A percentile compares a stretch with the other conserved stretches of the same genome.
Conservation (phyloP, 1,140 invertebrate species). For the Pentalonia nigronervosa region DNA sequence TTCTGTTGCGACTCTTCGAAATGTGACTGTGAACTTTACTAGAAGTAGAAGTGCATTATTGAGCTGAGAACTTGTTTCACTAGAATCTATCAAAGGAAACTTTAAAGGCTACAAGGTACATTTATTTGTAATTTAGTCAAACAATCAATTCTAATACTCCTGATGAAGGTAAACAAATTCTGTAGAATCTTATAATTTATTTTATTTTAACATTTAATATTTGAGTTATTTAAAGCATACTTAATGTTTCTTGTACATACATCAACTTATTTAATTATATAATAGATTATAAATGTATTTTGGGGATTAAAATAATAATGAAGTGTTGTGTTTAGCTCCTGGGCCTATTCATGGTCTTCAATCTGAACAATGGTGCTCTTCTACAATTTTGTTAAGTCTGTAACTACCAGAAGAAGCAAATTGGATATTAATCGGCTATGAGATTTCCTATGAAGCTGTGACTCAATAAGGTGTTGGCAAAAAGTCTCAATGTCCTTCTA, state of each 20-base stretch:
- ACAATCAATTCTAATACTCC: conserved; percentile 85
- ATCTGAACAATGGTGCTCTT: conserved; percentile 85
- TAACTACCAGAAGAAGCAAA: conserved; percentile 91
- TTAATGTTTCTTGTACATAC: background rate
- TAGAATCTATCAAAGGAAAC: conserved; percentile 83
- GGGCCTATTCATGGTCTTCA: conserved; percentile 84
- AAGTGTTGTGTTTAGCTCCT: no score
- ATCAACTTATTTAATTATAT: background rate
- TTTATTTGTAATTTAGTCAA: conserved; percentile 69
- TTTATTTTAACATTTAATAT: background rate
- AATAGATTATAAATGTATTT: background rate
- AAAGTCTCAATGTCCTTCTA: conserved; percentile 76
- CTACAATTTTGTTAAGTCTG: conserved; percentile 89
- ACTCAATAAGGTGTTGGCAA: conserved; percentile 74
- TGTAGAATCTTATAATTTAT: background rate
- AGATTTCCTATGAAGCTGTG: conserved; percentile 88
- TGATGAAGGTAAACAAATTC: conserved; percentile 75
- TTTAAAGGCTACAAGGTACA: conserved; percentile 89
- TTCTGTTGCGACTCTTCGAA: conserved; percentile 80
- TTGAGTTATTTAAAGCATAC: background rate
- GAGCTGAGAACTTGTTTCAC: conserved; percentile 82
- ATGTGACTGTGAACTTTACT: conserved; percentile 82
- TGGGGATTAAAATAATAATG: no score
- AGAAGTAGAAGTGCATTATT: conserved; percentile 79
- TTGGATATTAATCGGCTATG: conserved; percentile 90